Conservation (phyloP, 2,888 invertebrate genomes). For the Drosophila flavopinicola region DNA sequence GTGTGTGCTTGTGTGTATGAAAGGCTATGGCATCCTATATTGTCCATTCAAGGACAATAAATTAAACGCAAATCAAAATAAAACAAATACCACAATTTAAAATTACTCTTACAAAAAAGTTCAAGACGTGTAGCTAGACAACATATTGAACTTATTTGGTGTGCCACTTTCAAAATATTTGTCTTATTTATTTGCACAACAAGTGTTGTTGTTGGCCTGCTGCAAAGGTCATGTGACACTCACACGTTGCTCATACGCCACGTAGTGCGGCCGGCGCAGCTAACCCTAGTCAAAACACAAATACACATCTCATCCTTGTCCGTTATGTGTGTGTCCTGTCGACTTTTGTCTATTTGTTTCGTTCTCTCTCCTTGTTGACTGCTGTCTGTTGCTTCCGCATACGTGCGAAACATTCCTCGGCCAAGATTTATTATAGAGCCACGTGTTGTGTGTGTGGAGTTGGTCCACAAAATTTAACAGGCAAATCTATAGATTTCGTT, state of each 20-base stretch:
- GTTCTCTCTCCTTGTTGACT: conserved; percentile 12
- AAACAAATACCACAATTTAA: conserved; percentile 18
- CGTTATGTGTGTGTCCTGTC: conserved; percentile 21
- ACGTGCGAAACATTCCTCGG: conserved; percentile 60
- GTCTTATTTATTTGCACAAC: conserved; percentile 20
- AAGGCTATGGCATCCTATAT: neutral
- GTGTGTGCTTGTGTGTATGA: conserved; percentile 8
- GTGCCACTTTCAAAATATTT: conserved; percentile 42
- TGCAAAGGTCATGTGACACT: conserved; percentile 52
- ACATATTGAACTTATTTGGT: conserved; percentile 46
- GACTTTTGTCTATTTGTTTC: conserved; percentile 33
- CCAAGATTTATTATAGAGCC: conserved; percentile 64
- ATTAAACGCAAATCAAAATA: conserved; percentile 36
- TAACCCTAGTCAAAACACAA: conserved; percentile 41
- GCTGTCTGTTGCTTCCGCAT: conserved; percentile 39
- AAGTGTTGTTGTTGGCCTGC: conserved; percentile 23
- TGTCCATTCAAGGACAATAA: conserved; percentile 28
- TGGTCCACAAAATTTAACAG: conserved; percentile 27
- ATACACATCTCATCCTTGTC: conserved; percentile 12
- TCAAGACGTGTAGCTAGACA: conserved; percentile 23
- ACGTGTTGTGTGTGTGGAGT: conserved; percentile 62
- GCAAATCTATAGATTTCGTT: conserved; percentile 33
- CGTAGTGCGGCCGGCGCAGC: conserved; percentile 41
- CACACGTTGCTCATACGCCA: conserved; percentile 46
- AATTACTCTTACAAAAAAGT: conserved; percentile 12